Conservation (phyloP, 1,140 invertebrate genomes). For the Ladona fulva region DNA sequence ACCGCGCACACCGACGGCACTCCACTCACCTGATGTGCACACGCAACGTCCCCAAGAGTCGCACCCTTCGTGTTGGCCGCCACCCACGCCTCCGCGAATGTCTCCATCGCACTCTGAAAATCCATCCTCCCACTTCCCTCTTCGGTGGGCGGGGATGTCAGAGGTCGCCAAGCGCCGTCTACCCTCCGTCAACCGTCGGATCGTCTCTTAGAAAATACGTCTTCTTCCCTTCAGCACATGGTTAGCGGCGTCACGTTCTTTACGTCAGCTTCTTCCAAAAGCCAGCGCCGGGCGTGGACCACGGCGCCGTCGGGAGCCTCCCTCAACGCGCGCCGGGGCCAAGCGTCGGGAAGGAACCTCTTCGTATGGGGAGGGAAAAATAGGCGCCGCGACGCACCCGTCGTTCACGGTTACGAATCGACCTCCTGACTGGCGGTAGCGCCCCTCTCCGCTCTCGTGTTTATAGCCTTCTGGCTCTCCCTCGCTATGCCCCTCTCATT, state of each 20-base stretch:
- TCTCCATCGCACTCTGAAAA: conserved; percentile 95
- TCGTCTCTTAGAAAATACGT: not conserved
- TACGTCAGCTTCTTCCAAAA: not conserved
- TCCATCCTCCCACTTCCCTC: conserved; percentile 52
- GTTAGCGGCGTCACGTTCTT: not conserved
- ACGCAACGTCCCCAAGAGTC: conserved; percentile 27
- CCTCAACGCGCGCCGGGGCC: not conserved
- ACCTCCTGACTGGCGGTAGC: not conserved
- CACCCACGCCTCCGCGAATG: conserved; percentile 92
- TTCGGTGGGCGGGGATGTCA: not conserved
- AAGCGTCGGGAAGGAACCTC: not conserved
- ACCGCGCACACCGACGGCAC: no score
- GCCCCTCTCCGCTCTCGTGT: not conserved
- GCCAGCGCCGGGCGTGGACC: not conserved
- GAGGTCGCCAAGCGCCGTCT: not conserved
- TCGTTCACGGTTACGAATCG: not conserved
- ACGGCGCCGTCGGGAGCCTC: not conserved
- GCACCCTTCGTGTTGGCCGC: conserved; percentile 74
- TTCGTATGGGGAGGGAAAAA: not conserved
- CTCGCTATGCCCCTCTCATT: not conserved
- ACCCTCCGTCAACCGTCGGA: not conserved
- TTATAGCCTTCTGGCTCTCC: not conserved
- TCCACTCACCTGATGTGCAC: conserved; percentile 28
- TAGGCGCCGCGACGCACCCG: not conserved
- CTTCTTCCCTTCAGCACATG: not conserved